Evolutionary conservation across 2,888 invertebrate species (phyloP).

Genomic region (Sepioteuthis lessoniana): DNA sequence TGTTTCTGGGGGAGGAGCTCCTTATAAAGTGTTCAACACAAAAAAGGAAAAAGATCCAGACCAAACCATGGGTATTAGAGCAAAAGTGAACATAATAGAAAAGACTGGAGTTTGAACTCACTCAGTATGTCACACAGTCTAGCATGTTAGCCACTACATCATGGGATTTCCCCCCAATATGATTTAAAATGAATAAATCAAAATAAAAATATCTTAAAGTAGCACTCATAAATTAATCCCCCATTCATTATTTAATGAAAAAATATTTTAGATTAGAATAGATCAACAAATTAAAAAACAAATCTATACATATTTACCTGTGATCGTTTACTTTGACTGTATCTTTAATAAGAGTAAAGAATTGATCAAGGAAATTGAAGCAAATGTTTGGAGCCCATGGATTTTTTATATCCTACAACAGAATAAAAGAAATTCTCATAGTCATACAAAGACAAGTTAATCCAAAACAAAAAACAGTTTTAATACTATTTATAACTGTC

Average conservation of each 20-base stretch:
- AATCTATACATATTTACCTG: constrained; percentile 54
- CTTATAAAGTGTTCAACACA: no score
- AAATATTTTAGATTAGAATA: neutral
- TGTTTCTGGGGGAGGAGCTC: no score
- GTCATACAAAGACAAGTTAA: neutral
- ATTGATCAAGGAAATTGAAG: constrained; percentile 81
- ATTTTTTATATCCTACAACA: constrained; percentile 64
- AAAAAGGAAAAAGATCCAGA: no score
- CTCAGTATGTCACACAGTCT: no score
- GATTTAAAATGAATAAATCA: no score
- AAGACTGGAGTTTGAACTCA: no score
- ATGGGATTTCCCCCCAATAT: no score
- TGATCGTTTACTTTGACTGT: constrained; percentile 60
- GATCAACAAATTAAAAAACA: neutral
- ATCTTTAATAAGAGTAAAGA: constrained; percentile 76
- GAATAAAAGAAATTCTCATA: neutral
- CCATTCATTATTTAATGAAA: neutral
- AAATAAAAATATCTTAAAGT: no score
- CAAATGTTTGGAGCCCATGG: constrained; percentile 79
- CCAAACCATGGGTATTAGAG: no score
- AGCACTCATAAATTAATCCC: no score
- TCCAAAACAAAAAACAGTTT: neutral
- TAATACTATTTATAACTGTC: neutral
- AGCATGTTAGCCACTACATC: no score
- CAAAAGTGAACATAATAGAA: no score